Evolutionary conservation across 2,113 vertebrate species (phyloP).

Genomic region (Tor tambroides): DNA sequence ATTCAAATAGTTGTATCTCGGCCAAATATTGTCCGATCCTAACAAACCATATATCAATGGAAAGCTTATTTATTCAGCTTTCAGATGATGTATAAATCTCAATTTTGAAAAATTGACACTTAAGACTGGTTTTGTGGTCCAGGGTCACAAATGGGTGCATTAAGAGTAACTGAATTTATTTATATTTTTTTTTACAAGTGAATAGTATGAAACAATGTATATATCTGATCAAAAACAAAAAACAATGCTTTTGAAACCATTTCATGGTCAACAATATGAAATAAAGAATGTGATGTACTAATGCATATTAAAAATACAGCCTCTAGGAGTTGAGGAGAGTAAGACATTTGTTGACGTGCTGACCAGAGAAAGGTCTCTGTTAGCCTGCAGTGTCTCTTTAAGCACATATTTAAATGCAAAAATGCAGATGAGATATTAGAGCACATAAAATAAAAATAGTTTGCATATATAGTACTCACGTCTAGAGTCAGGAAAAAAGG

Average conservation of each 20-base stretch:
- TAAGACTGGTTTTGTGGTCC: no score
- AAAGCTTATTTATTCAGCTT: no score
- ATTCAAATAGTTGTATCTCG: no score
- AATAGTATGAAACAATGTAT: no score
- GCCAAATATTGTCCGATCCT: no score
- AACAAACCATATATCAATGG: no score
- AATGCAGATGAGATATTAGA: constrained; percentile 45
- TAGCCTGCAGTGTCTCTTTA: constrained; percentile 48
- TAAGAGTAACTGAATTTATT: no score
- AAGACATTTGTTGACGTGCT: constrained; percentile 28
- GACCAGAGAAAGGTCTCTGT: constrained; percentile 53
- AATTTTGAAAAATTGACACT: no score
- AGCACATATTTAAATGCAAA: constrained; percentile 31
- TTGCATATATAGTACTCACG: neutral
- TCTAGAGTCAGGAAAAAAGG: neutral
- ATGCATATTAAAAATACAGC: constrained; percentile 38
- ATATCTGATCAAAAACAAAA: neutral
- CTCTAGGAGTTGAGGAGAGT: constrained; percentile 29
- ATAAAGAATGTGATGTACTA: neutral
- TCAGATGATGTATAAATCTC: no score
- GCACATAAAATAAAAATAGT: neutral
- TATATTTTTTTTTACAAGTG: no score
- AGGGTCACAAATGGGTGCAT: no score
- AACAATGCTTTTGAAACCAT: neutral
- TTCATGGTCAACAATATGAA: neutral